Base-by-base conservation (phyloP, 2,888 invertebrate species). In the Argyresthia albistria region DNA sequence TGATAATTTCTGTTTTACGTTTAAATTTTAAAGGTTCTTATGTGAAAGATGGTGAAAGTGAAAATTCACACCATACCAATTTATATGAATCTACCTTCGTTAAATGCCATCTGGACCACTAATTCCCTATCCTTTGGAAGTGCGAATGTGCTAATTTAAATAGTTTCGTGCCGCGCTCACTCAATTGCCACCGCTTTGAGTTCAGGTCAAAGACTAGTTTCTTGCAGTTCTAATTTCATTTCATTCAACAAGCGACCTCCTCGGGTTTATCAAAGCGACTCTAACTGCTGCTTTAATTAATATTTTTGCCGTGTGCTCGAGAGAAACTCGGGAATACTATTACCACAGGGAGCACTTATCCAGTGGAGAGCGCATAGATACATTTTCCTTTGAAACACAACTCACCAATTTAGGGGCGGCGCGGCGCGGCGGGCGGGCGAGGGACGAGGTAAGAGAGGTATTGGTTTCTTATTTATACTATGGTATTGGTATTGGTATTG, bases 181-280 rank as follows among this genome's bases (percentile, higher is more conserved):
- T 49, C 49, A 36, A 49, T 49, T 49, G 36, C 3, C 15, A 1
- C 14, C 37, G 49, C 49, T 49, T 49, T 49, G 49, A 49, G 12
- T 49, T 8, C 36, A 49, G 12, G 35, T 49, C n/a, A 11, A 49
- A 49, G 36, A 36, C 36, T 14, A 4, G 10, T 36, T 49, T 36
- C 49, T 25, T 25, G 49, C 36, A 14, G 14, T 15, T 49, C 15
- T 49, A 49, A 49, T 49, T 49, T 37, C 36, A 49, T 49, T 49
- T 49, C 14, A 49, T 37, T 49, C 37, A 49, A 49, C 49, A 49
- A 37, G 37, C 49, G 36, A 8, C 49, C 36, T 36, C 36, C 36
- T 25, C 25, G 25, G 49, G 36, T 49, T 49, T 49, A 36, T 49
- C 49, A 49, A 49, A 49, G 49, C 36, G 49, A 49, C 37, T 15